Evolutionary conservation across 2,113 vertebrate species (phyloP), one percentile per base, ranked within the genome.

Genomic region (Acrocephalus arundinaceus): DNA sequence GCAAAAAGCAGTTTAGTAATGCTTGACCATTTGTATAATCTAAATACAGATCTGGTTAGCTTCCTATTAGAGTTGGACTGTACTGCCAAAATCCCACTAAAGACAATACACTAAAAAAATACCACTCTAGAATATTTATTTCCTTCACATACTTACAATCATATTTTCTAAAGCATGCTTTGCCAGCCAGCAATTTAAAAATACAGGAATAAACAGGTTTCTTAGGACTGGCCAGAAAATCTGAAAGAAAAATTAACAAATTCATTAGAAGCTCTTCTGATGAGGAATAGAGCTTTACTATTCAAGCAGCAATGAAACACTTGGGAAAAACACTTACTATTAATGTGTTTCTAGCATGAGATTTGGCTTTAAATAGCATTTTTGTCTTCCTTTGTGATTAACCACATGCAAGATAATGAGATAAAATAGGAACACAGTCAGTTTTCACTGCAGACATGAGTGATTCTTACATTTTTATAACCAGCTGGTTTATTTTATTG

Each of bases 171-270:
- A 97, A 90, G 98, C 97, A 95, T 98, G 98, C 90, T 98, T 99
- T 85, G 98, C 98, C 93, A 99, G 96, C 98, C 98, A 99, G 88
- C 98, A 99, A 85, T 99, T 99, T 91, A 99, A 98, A 97, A 99
- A 99, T 39, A 98, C 98, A 58, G 98, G 98, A 90, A 98, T 98
- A 97, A 98, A 99, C 28, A 99, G 94, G 96, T 98, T 98, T 95
- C 98, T 98, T 95, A 99, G 94, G 21, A 97, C 95, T 90, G 96
- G 97, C 97, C 98, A 98, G 96, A 99, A 98, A 96, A 98, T 99
- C 98, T 99, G 97, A 97, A 75, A 96, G 91, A 96, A 67, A 59
- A 92, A 85, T 83, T 71, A 86, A 95, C 46, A 86, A 77, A 76
- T 61, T 85, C 13, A 33, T 94, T 75, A 87, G 28, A 77, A 93